Evolutionary conservation across 2,888 invertebrate species (phyloP).

Genomic region (Noctua janthe): DNA sequence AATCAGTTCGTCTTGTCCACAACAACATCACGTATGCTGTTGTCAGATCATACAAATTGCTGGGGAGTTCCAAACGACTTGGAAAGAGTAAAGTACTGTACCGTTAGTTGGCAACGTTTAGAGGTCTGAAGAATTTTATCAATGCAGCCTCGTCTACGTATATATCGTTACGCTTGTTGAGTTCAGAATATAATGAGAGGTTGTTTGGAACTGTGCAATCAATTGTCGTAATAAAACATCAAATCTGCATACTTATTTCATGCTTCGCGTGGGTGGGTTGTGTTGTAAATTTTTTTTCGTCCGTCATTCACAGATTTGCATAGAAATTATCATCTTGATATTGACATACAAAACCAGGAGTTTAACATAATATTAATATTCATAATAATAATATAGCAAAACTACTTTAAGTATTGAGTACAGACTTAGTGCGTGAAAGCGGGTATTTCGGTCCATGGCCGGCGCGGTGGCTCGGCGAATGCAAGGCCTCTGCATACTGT

Average conservation of each 20-base stretch:
- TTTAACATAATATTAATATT: conserved; percentile 58
- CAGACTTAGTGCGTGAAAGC: conserved; percentile 82
- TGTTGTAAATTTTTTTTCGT: conserved; percentile 25
- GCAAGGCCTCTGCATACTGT: conserved; percentile 87
- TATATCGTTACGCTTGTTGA: conserved; percentile 46
- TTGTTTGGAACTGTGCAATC: conserved; percentile 49
- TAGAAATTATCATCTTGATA: conserved; percentile 57
- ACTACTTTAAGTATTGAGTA: conserved; percentile 58
- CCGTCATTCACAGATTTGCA: conserved; percentile 35
- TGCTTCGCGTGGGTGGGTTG: conserved; percentile 30
- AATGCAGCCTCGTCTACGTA: conserved; percentile 42
- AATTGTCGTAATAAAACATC: conserved; percentile 51
- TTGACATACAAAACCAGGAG: conserved; percentile 53
- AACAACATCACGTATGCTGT: conserved; percentile 26
- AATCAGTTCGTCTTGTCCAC: conserved; percentile 48
- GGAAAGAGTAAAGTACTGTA: conserved; percentile 26
- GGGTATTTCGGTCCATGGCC: conserved; percentile 88
- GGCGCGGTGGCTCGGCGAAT: conserved; percentile 84
- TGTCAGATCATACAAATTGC: conserved; percentile 52
- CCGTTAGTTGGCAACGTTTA: conserved; percentile 57
- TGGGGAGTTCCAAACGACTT: conserved; percentile 48
- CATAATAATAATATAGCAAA: conserved; percentile 54
- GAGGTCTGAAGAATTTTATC: conserved; percentile 53
- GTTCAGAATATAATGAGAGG: conserved; percentile 45
- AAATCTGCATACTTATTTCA: conserved; percentile 52